These are phyloP conservation scores for Ferdinandea cuprea DNA, from an alignment of 2,888 invertebrate species.

Conservation along the genomic window DNA sequence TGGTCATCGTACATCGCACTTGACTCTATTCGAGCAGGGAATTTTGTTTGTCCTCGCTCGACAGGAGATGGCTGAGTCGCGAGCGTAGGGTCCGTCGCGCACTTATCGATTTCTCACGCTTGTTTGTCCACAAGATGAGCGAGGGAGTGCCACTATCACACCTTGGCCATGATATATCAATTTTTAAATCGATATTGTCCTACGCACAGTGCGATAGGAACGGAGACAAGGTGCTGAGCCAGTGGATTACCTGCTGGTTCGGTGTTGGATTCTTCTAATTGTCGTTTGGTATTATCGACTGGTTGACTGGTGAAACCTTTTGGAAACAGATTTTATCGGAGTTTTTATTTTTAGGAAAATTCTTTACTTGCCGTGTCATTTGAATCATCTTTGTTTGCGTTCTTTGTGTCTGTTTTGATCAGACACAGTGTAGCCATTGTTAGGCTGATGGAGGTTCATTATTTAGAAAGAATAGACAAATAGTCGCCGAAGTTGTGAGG, in stretches of 20 bases:
- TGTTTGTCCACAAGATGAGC: slow-evolving; percentile 51
- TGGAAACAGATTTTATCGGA: slow-evolving; percentile 64
- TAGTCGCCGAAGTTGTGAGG: slow-evolving; percentile 57
- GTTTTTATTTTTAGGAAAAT: slow-evolving; percentile 50
- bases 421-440: slow-evolving; percentile 72
- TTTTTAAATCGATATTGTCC: slow-evolving; percentile 56
- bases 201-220: slow-evolving; percentile 1
- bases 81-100: slow-evolving; percentile 55
- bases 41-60: slow-evolving; percentile 49
- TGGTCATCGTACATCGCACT: slow-evolving; percentile 58
- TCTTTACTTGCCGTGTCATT: slow-evolving; percentile 52
- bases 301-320: slow-evolving; percentile 51
- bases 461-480: slow-evolving; percentile 55
- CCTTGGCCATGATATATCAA: slow-evolving; percentile 62
- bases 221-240: slow-evolving; percentile 32
- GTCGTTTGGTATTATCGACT: slow-evolving; percentile 19
- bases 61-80: slow-evolving; percentile 61
- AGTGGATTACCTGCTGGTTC: slow-evolving; percentile 70
- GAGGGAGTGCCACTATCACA: slow-evolving; percentile 67
- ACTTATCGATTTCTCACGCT: slow-evolving; percentile 73
- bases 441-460: slow-evolving; percentile 61
- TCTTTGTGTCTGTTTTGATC: slow-evolving; percentile 59
- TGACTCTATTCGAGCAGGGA: slow-evolving; percentile 47
- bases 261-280: slow-evolving; percentile 48
- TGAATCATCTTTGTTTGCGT: slow-evolving; percentile 47